Percentiles rank a stretch among this genome's conserved stretches.
Conservation (phyloP, 2,888 invertebrate species). For the Himalopsyche kuldschensis region DNA sequence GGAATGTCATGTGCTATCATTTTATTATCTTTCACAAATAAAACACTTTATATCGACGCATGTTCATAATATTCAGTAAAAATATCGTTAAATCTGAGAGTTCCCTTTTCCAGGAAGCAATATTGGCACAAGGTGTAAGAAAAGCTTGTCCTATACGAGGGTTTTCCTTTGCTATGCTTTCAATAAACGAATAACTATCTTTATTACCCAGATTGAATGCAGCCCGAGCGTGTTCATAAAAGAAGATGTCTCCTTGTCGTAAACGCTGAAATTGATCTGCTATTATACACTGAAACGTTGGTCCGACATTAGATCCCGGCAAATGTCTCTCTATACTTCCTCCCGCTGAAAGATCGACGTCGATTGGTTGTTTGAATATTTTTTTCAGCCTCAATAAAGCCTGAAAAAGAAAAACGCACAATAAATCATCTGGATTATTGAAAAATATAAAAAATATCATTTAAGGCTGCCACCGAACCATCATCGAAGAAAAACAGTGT, state of each 20-base stretch:
- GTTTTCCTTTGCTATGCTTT: too few species aligned
- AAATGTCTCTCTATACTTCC: constrained; percentile 67
- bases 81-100: background rate
- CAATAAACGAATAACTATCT: background rate
- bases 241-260: constrained; percentile 71
- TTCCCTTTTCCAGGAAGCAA: background rate
- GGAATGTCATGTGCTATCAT: background rate
- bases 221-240: constrained; percentile 59
- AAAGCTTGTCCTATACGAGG: too few species aligned
- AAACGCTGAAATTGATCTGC: constrained; percentile 70
- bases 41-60: too few species aligned
- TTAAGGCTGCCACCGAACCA: too few species aligned
- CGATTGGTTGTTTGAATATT: constrained; percentile 65
- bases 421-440: background rate
- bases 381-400: constrained; percentile 58
- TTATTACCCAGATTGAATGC: constrained; percentile 24
- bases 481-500: too few species aligned
- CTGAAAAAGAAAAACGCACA: constrained; percentile 46
- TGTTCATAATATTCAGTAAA: background rate
- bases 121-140: background rate
- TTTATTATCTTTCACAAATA: background rate
- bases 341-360: constrained; percentile 72
- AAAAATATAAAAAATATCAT: too few species aligned
- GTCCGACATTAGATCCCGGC: constrained; percentile 66
- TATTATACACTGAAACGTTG: constrained; percentile 72